These are phyloP conservation scores for Leptoteleia sp. DNA, from an alignment of 1,140 invertebrate species.

Conservation along the genomic window DNA sequence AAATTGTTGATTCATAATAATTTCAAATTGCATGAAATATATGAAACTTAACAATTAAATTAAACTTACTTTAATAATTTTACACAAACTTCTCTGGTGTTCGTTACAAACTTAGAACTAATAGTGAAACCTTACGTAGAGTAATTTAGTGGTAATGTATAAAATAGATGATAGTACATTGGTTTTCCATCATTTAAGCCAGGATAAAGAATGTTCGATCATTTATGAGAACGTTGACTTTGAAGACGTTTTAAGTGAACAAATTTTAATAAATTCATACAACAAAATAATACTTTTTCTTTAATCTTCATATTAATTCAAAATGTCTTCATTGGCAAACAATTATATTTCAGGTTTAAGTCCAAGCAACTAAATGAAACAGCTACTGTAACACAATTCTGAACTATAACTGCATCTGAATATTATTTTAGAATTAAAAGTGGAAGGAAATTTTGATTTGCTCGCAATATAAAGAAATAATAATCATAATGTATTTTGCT, in stretches of 20 bases:
- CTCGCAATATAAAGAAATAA: too few relatives aligned
- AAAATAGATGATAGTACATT: slow-evolving; percentile 44
- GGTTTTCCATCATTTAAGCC: slow-evolving; percentile 26
- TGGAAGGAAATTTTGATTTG: too few relatives aligned
- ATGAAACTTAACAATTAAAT: too few relatives aligned
- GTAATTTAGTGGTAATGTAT: slow-evolving; percentile 40
- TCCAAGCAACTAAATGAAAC: slow-evolving; percentile 17
- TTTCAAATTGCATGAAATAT: too few relatives aligned
- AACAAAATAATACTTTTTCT: too few relatives aligned
- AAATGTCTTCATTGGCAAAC: slow-evolving; percentile 14
- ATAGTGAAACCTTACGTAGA: slow-evolving; percentile 29
- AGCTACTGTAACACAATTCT: slow-evolving; percentile 40
- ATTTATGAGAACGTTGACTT: slow-evolving; percentile 1
- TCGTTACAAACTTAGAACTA: slow-evolving; percentile 10
- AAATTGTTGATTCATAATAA: too few relatives aligned
- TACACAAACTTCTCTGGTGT: not conserved
- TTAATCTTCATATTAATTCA: too few relatives aligned
- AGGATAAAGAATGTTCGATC: slow-evolving; percentile 7
- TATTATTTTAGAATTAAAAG: slow-evolving; percentile 28
- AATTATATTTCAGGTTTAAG: slow-evolving; percentile 2
- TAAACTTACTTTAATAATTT: too few relatives aligned
- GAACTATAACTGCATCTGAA: slow-evolving; percentile 44
- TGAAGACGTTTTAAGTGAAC: slow-evolving; percentile 11
- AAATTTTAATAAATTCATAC: not conserved
- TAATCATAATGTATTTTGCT: too few relatives aligned